phyloP scores from a whole-genome alignment of 2,113 vertebrate species.

The Cnemophilus loriae region DNA sequence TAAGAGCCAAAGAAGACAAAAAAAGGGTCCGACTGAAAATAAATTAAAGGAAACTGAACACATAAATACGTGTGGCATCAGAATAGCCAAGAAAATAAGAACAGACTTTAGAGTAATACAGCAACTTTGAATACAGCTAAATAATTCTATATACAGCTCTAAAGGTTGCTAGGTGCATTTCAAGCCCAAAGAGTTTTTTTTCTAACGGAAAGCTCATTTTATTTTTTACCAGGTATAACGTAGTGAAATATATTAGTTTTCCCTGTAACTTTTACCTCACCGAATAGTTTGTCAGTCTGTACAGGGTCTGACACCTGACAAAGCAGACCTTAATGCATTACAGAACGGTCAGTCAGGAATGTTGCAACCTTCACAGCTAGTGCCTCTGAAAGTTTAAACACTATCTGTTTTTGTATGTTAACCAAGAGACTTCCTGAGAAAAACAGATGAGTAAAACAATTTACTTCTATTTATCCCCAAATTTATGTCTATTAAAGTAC shows the following conservation, averaged over 20 bases:
- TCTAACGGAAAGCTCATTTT: not conserved
- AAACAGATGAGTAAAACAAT: not conserved
- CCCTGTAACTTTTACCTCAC: not conserved
- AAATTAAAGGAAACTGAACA: not conserved
- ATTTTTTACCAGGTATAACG: not conserved
- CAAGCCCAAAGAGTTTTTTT: not conserved
- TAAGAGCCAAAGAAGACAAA: not conserved
- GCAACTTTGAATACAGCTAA: not conserved
- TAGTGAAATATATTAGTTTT: not conserved
- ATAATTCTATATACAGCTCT: not conserved
- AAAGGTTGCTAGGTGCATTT: not conserved
- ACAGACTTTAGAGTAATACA: not conserved
- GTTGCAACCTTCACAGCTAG: not conserved
- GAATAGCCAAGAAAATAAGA: not conserved
- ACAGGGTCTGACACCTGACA: not conserved
- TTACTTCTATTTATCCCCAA: not conserved
- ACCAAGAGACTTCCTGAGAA: not conserved
- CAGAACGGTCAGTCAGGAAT: not conserved
- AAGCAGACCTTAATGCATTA: not conserved
- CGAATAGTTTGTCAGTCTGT: not conserved
- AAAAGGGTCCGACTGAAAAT: not conserved
- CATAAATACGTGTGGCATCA: rapidly evolving
- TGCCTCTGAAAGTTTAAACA: not conserved
- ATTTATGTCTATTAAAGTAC: not conserved
- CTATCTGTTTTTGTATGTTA: not conserved